Base-by-base conservation (phyloP, 1,140 invertebrate species). In the Trachymyrmex septentrionalis region DNA sequence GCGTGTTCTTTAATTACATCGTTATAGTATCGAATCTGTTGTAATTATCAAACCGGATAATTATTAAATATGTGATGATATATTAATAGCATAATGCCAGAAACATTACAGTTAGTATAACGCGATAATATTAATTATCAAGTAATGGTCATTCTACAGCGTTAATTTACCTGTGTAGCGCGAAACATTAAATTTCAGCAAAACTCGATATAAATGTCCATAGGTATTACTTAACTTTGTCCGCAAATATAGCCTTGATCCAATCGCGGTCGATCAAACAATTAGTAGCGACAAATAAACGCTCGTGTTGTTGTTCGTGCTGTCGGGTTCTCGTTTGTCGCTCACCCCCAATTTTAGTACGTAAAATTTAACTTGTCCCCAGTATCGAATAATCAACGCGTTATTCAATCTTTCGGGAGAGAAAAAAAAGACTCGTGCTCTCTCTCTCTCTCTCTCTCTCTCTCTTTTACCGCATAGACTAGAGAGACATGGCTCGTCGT, bases 11-110 rank as follows among this genome's bases (percentile, higher is more conserved):
- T 88, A 88, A 89, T 89, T 89, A 88, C 88, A 76, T 85, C 76
- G 84, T 72, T 88, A 69, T 84, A 72, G 67, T 77, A 78, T 84
- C 82, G 69, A 88, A 89, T 89, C 88, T 87, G 87, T 86, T 88
- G 57, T 88, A 89, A 89, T 89, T 88, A 89, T 88, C 77, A 86
- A 89, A 80, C 66, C 88, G 59, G 71, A 84, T 88, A 89, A 88
- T 88, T 88, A 76, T 77, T 88, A 86, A 89, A 89, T 75, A 69
- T 53, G 80, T 75, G 80, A 73, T 84, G 69, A 75, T 84, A 24
- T 84, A 84, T 84, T 84, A 84, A 84, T 84, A 84, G 55, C 69
- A 73, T 84, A 84, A 84, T 73, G 57, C 80, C 80, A 61, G 44
- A 48, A 84, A 75, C 67, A 82, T 82, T 82, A 61, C 69, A 84